Evolutionary conservation across 2,113 vertebrate genomes (phyloP), one percentile per base, ranked within the genome.

Genomic region (Egretta garzetta): DNA sequence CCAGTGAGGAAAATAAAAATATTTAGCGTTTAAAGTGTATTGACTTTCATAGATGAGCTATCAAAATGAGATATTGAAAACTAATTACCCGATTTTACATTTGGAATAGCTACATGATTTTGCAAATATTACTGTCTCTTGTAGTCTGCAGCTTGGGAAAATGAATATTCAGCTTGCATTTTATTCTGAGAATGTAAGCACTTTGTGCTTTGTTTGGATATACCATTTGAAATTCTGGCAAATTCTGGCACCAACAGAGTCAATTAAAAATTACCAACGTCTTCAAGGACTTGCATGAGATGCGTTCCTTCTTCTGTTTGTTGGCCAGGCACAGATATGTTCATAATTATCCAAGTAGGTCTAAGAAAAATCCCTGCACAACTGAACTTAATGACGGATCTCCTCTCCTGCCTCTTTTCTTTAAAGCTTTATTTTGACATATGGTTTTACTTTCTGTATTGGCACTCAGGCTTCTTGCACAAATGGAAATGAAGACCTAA

Each of bases 361-460:
- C 27, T 75, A 74, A 86, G 75, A 67, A 87, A 60, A 87, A 13
- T 37, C 55, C 43, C 76, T 85, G 59, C 49, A 20, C 45, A 59
- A 16, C 32, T 77, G 23, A 94, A 90, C 45, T 86, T 90, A 88
- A 58, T 66, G 35, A 55, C 66, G 70, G 17, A 37, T 91, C 10
- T 6, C 22, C 18, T 23, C 4, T 14, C n/a, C 17, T 4, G 1
- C 47, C 7, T 20, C 12, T 59, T 28, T 24, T 82, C 56, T 83
- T 28, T 80, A 76, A 86, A 93, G 62, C 37, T 88, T 86, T 76
- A 43, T 92, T 96, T 86, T 91, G 76, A 81, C 95, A 90, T 96
- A 91, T 95, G 95, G 90, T 66, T 50, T 67, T 90, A 27, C 16
- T 96, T 96, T 87, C 58, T 80, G 24, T 80, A 35, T 45, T 96